phyloP scores from a whole-genome alignment of 64 coral and sea anemone genomes.

The Montipora sp. region DNA sequence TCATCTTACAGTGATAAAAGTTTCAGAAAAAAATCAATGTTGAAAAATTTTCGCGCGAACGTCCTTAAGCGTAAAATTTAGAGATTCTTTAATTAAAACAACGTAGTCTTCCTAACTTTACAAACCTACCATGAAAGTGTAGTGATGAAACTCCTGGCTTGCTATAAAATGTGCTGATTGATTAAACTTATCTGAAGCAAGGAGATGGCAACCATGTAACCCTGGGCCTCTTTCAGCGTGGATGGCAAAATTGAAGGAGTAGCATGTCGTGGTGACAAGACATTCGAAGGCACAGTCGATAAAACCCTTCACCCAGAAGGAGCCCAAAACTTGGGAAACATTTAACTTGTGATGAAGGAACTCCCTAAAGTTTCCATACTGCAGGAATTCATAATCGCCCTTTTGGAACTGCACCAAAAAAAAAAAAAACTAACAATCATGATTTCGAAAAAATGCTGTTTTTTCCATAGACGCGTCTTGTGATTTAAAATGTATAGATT shows the following conservation, averaged over 20 bases:
- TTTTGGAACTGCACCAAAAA: too few relatives aligned
- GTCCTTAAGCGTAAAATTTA: too few relatives aligned
- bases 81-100: too few relatives aligned
- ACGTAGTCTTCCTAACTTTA: too few relatives aligned
- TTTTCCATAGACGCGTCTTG: too few relatives aligned
- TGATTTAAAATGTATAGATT: too few relatives aligned
- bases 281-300: neutral
- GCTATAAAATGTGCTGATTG: neutral
- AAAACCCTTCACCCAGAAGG: neutral
- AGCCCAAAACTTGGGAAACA: neutral
- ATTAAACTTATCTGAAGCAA: neutral
- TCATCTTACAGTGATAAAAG: too few relatives aligned
- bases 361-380: neutral
- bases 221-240: neutral
- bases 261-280: neutral
- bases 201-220: neutral
- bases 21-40: too few relatives aligned
- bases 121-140: neutral
- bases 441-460: too few relatives aligned
- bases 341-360: neutral
- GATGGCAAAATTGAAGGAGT: slow-evolving; percentile 10
- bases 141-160: neutral
- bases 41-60: too few relatives aligned
- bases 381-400: too few relatives aligned
- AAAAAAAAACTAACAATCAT: too few relatives aligned